Evolutionary conservation across 2,888 invertebrate species (phyloP).

Genomic region (Cerceris rybyensis): DNA sequence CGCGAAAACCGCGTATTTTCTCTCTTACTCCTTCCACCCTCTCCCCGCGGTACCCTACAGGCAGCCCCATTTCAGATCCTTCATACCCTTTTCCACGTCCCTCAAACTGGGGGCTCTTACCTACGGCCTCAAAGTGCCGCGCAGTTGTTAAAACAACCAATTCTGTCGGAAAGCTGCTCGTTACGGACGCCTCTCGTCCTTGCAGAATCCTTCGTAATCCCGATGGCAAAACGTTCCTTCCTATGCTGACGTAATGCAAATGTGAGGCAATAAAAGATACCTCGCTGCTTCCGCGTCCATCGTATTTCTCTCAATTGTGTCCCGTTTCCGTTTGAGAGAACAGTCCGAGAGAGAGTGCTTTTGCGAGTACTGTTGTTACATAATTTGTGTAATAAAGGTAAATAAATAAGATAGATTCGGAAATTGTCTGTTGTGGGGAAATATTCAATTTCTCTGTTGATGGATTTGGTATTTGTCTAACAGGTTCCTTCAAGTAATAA

Average conservation of each 20-base stretch:
- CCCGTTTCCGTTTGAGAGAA: too few relatives aligned
- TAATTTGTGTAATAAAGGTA: too few relatives aligned
- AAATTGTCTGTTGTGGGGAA: too few relatives aligned
- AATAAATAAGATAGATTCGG: too few relatives aligned
- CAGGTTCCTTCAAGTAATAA: too few relatives aligned
- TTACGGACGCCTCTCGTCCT: conserved; percentile 51
- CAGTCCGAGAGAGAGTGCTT: too few relatives aligned
- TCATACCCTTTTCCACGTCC: conserved; percentile 44
- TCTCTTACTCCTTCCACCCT: conserved; percentile 30
- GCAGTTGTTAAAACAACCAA: conserved; percentile 73
- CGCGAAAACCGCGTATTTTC: conserved; percentile 65
- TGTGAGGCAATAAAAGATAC: conserved; percentile 35
- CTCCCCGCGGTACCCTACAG: background rate
- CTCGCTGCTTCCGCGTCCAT: background rate
- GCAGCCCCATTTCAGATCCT: conserved; percentile 15
- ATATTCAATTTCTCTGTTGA: too few relatives aligned
- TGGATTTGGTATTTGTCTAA: too few relatives aligned
- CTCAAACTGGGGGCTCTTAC: conserved; percentile 37
- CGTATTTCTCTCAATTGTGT: background rate
- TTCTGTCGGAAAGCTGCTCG: conserved; percentile 70
- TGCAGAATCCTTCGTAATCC: conserved; percentile 47
- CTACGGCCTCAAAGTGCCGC: conserved; percentile 65
- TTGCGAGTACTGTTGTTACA: too few relatives aligned
- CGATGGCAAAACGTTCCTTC: conserved; percentile 50
- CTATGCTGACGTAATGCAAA: conserved; percentile 32